Base-by-base conservation (phyloP, 2,797 vertebrate species). In the Chaetodon trifasciatus region DNA sequence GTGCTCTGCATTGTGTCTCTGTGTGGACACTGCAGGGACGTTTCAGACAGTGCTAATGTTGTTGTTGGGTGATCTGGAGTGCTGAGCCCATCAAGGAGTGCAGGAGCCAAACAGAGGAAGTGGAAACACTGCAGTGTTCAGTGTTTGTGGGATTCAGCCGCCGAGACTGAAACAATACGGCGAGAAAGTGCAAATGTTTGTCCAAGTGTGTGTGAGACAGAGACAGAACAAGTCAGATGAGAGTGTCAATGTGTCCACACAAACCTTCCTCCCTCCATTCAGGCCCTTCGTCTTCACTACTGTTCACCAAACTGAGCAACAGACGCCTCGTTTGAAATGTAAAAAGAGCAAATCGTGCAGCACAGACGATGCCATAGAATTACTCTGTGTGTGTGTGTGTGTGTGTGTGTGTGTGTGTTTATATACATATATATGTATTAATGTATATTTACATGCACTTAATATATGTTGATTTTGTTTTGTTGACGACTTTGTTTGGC, bases 1-100 rank as follows among this genome's bases (percentile, higher is more conserved):
- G 47, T 55, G 62, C 32, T 23, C 21, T 46, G 53, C 49, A 21
- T 67, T 47, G 52, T 57, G 70, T 57, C 42, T 82, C 68, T 60
- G 68, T 24, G 2, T 56, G 56, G 71, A 66, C 72, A 1, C 60
- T 50, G 76, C 35, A 63, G 67, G 61, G 73, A 70, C 17, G 1
- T 16, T 21, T 62, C 50, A 70, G 58, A 64, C 28, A 3, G 23
- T 7, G 56, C 37, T 62, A 11, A n/a, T 16, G 62, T 42, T 71
- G 23, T 39, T 40, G 17, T 64, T 0, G 17, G 28, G 24, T 61
- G 35, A 19, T 49, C 32, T 2, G 17, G 13, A 37, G 15, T 13
- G 60, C 42, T 8, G 19, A 62, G 57, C n/a, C 7, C 40, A 37
- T 66, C 61, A 32, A 49, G 12, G 61, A 47, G 67, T 50, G 9